These are phyloP conservation scores for Zonotrichia leucophrys DNA, from an alignment of 2,113 vertebrate species.

Conservation along the genomic window DNA sequence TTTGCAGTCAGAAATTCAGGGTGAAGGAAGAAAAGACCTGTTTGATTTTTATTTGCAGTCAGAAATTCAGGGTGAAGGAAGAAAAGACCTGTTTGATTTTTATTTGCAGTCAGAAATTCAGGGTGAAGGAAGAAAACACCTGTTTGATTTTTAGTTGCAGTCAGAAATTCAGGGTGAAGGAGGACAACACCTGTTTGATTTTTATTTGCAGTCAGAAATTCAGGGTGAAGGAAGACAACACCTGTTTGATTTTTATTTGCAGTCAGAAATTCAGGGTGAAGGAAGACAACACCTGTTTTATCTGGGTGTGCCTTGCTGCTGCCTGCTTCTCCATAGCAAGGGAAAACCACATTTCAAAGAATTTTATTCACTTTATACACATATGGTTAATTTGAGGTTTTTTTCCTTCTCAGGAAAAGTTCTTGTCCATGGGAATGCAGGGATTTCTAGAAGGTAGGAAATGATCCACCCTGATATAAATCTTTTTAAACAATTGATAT, in stretches of 20 bases:
- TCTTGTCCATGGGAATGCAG: constrained; percentile 98
- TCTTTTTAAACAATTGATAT: neutral
- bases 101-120: no score
- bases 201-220: no score
- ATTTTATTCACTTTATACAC: neutral
- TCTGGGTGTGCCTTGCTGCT: neutral
- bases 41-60: neutral
- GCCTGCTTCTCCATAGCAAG: neutral
- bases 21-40: no score
- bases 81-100: no score
- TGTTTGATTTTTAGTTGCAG: neutral
- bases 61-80: no score
- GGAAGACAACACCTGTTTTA: no score
- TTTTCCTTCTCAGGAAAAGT: constrained; percentile 85
- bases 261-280: neutral
- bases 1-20: no score
- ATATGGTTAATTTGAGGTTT: fast-evolving
- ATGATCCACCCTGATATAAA: neutral
- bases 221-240: no score
- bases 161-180: no score
- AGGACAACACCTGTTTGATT: no score
- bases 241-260: neutral
- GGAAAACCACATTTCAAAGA: neutral
- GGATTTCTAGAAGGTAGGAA: constrained; percentile 96
- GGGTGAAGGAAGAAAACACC: no score